phyloP scores from a whole-genome alignment of 2,113 vertebrate species.

The Coregonus clupeaformis region DNA sequence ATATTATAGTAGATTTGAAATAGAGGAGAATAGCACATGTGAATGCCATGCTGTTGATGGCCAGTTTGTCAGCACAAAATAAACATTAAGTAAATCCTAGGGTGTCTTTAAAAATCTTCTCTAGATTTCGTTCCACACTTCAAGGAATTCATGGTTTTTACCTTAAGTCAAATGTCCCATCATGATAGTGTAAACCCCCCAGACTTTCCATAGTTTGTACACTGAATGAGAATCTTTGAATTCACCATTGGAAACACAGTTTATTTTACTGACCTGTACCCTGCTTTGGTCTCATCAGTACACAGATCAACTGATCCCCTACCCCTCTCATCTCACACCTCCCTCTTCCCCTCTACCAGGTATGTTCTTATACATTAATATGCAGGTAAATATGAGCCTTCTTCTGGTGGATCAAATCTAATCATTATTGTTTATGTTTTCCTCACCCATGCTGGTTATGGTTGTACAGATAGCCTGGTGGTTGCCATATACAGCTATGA shows the following conservation, averaged over 20 bases:
- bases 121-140: too few relatives aligned
- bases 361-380: conserved; percentile 44
- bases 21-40: conserved; percentile 46
- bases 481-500: conserved; percentile 86
- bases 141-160: too few relatives aligned
- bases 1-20: conserved; percentile 36
- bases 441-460: neutral
- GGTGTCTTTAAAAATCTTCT: neutral
- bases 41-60: neutral
- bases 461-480: conserved; percentile 83
- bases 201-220: neutral
- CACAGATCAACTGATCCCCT: conserved; percentile 79
- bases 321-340: conserved; percentile 67
- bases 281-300: conserved; percentile 46
- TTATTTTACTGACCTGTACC: neutral
- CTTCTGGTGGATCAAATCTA: neutral
- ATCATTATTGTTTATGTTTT: neutral
- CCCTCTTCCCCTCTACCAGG: conserved; percentile 88
- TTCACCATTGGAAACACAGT: neutral
- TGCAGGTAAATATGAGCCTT: neutral
- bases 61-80: conserved; percentile 13
- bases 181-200: neutral
- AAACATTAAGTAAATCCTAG: neutral
- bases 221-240: neutral
- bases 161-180: neutral